Base-by-base conservation (phyloP, 2,113 vertebrate species). In the Agapornis roseicollis region DNA sequence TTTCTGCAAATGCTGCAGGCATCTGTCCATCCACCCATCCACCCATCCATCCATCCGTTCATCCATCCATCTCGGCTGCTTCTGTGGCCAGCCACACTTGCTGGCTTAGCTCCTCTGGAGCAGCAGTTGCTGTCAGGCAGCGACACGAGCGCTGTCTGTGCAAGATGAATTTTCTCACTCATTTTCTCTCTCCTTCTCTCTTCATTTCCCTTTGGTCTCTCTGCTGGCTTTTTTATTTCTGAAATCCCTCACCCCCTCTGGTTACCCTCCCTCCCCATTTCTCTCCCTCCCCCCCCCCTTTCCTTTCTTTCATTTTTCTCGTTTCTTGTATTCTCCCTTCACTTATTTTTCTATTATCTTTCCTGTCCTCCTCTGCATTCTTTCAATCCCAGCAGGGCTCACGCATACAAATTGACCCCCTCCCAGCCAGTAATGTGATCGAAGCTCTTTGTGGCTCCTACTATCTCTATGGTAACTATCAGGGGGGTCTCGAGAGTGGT, bases 401-500 rank as follows among this genome's bases (percentile, higher is more conserved):
- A 1, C 66, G 96, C 97, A 97, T 97, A 97, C 97, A 97, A 97
- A 97, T 97, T 97, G 97, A 96, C 96, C 96, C 96, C 97, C 97
- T 97, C 96, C 97, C 93, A 95, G 95, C 92, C 96, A 53, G 94
- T 90, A 95, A 95, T 94, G 96, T 93, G 95, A 97, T 97, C 89
- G 90, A 97, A 97, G 95, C 97, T 96, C 97, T 97, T 97, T 97
- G 96, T 97, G 96, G 93, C 93, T 97, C 95, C 96, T 69, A 17
- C 96, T 94, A 96, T 97, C 96, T 97, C 97, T 97, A 96, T 97
- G 97, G 97, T 97, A 97, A 97, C 97, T 97, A 96, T 97, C 97
- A 96, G 96, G 95, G 94, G 96, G 96, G 94, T 96, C 95, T 97
- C 22, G 0, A 65, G 90, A 55, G 90, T 79, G 87, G 53, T 95